Base-by-base conservation (phyloP, 1,140 invertebrate genomes). In the Anastrepha obliqua region DNA sequence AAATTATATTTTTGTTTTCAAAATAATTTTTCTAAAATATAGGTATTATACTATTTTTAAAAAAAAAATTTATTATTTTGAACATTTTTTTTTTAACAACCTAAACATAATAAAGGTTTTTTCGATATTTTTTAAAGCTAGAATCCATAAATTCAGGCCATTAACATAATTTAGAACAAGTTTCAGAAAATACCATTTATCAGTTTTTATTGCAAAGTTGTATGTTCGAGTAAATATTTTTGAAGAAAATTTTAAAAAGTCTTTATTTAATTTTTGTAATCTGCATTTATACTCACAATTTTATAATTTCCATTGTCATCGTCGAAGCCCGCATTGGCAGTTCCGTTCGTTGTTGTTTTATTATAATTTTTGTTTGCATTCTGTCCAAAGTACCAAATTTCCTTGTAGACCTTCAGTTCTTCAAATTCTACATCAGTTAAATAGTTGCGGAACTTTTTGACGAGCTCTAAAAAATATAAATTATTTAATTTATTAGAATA, bases 221-320 rank as follows among this genome's bases (percentile, higher is more conserved):
- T 29, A 29, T 29, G 29, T 29, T 29, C 29, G 29, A 29, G 29
- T 29, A 29, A 29, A 29, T 29, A 29, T 29, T 29, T 29, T 29
- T 29, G 0, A 29, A 29, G 29, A 0, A 29, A 29, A 29, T 29
- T 29, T 29, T 55, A 20, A 17, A 2, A 65, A 65, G 1, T 65
- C 7, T 20, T 65, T 65, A 11, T 55, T 55, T 55, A 8, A 4
- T 1, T 81, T 55, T 29, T 9, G 3, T 20, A 55, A 85, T 64
- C n/a, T 29, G 29, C 29, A 62, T 15, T 58, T 20, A 9, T 7
- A 89, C 91, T 94, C 93, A 97, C 97, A 95, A 98, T 98, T 93
- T 97, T 97, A 92, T 98, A 98, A 93, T 97, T 98, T 91, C 98
- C 98, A 92, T 97, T 98, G 88, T 98, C 97, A 92, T 98, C 97